Percentiles rank a stretch among this genome's conserved stretches.
Evolutionary conservation across 2,888 invertebrate species (phyloP).

Genomic region (Argyra leucocephala): DNA sequence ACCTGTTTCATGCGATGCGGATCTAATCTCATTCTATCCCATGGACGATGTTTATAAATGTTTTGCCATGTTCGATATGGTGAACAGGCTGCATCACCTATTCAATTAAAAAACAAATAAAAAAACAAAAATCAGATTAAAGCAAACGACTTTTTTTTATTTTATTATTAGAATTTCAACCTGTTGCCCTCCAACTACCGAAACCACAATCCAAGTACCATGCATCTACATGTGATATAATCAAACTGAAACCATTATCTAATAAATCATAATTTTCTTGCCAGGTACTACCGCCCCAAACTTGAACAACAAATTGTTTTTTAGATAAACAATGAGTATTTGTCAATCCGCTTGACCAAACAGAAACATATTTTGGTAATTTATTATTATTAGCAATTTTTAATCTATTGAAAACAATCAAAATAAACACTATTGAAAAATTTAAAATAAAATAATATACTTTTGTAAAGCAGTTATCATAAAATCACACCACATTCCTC

Average conservation of each 20-base stretch:
- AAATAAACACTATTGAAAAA: background rate
- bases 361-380: conserved; percentile 45
- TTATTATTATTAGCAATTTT: conserved; percentile 41
- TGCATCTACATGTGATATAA: conserved; percentile 77
- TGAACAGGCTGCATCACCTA: conserved; percentile 73
- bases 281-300: conserved; percentile 77
- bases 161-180: conserved; percentile 21
- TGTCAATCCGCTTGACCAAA: conserved; percentile 72
- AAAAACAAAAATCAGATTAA: no score
- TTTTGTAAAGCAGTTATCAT: conserved; percentile 55
- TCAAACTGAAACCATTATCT: conserved; percentile 65
- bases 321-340: conserved; percentile 59
- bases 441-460: conserved; percentile 20
- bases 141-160: background rate
- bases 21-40: conserved; percentile 48
- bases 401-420: conserved; percentile 27
- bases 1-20: conserved; percentile 38
- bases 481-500: conserved; percentile 70
- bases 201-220: conserved; percentile 85
- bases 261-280: conserved; percentile 67
- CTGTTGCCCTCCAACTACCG: conserved; percentile 70
- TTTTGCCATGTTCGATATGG: conserved; percentile 83
- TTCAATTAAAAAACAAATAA: background rate
- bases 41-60: conserved; percentile 73
- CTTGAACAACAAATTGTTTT: conserved; percentile 57